These are phyloP conservation scores for Nemapogon koenigi DNA, from an alignment of 2,888 invertebrate species.

Conservation along the genomic window DNA sequence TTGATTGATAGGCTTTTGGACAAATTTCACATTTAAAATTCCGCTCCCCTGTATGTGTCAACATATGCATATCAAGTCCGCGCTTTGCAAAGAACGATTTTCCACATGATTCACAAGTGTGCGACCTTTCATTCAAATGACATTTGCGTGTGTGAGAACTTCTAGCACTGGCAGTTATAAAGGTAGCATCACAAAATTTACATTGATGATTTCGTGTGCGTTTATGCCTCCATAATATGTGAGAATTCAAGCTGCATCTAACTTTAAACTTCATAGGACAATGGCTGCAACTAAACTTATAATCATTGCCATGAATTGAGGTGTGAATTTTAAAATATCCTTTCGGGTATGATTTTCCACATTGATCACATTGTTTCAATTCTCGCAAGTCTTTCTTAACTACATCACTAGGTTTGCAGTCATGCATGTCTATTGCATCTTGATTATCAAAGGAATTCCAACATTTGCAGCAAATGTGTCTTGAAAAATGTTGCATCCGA, in stretches of 20 bases:
- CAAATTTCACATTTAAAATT: conserved; percentile 56
- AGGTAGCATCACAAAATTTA: conserved; percentile 52
- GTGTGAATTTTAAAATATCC: conserved; percentile 55
- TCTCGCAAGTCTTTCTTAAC: conserved; percentile 17
- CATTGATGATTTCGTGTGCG: conserved; percentile 52
- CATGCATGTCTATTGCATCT: conserved; percentile 32
- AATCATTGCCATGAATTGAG: conserved; percentile 44
- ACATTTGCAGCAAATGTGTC: conserved; percentile 48
- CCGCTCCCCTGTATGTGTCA: conserved; percentile 55
- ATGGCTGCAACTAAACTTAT: conserved; percentile 47
- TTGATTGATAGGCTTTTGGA: conserved; percentile 55
- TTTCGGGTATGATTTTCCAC: conserved; percentile 55
- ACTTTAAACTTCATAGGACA: conserved; percentile 59
- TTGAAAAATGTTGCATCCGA: conserved; percentile 46
- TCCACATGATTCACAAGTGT: conserved; percentile 48
- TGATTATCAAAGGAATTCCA: conserved; percentile 46
- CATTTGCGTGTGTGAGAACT: conserved; percentile 53
- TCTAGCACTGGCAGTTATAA: conserved; percentile 50
- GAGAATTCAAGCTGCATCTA: conserved; percentile 48
- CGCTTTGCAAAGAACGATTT: conserved; percentile 55
- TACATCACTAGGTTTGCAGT: conserved; percentile 26
- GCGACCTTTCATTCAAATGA: conserved; percentile 55
- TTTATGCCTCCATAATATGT: conserved; percentile 54
- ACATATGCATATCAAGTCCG: conserved; percentile 45
- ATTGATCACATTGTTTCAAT: conserved; percentile 51